Evolutionary conservation across 2,797 vertebrate genomes (phyloP).

Genomic region (Sebastes oblongus): DNA sequence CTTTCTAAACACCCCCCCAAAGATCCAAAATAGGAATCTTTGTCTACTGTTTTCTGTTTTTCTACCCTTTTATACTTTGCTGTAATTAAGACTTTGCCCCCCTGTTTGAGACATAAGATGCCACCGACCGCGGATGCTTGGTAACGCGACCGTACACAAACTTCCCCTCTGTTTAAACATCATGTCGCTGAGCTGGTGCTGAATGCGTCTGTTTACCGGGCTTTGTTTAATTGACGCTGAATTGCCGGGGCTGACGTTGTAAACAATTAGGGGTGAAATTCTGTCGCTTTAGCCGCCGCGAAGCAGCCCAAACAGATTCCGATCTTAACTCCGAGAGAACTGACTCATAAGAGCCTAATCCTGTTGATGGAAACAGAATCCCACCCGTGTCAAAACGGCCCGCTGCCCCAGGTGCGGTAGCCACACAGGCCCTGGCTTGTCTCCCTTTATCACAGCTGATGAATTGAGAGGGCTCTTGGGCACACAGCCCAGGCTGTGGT

Average conservation of each 20-base stretch:
- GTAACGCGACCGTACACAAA: slow-evolving; percentile 59
- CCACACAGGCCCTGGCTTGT: slow-evolving; percentile 76
- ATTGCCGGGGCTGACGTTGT: slow-evolving; percentile 66
- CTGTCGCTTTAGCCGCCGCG: slow-evolving; percentile 72
- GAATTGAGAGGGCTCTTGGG: slow-evolving; percentile 77
- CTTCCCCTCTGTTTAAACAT: slow-evolving; percentile 59
- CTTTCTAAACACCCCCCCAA: slow-evolving; percentile 26
- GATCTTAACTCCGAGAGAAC: slow-evolving; percentile 80
- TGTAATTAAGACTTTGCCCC: slow-evolving; percentile 56
- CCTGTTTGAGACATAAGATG: slow-evolving; percentile 50
- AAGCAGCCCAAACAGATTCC: slow-evolving; percentile 77
- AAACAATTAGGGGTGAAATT: slow-evolving; percentile 78
- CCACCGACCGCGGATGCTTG: slow-evolving; percentile 54
- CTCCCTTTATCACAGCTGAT: slow-evolving; percentile 70
- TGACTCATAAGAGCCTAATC: slow-evolving; percentile 79
- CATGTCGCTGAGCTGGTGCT: slow-evolving; percentile 53
- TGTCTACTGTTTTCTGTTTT: slow-evolving; percentile 45
- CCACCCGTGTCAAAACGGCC: slow-evolving; percentile 77
- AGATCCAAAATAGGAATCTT: slow-evolving; percentile 33
- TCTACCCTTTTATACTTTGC: slow-evolving; percentile 17
- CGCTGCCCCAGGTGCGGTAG: slow-evolving; percentile 78
- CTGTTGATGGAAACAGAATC: slow-evolving; percentile 85
- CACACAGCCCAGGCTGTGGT: slow-evolving; percentile 72
- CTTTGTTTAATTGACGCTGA: slow-evolving; percentile 75
- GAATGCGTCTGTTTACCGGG: slow-evolving; percentile 71